Evolutionary conservation across 2,888 invertebrate genomes (phyloP), one percentile per base, ranked within the genome.

Genomic region (Steromphala cineraria): DNA sequence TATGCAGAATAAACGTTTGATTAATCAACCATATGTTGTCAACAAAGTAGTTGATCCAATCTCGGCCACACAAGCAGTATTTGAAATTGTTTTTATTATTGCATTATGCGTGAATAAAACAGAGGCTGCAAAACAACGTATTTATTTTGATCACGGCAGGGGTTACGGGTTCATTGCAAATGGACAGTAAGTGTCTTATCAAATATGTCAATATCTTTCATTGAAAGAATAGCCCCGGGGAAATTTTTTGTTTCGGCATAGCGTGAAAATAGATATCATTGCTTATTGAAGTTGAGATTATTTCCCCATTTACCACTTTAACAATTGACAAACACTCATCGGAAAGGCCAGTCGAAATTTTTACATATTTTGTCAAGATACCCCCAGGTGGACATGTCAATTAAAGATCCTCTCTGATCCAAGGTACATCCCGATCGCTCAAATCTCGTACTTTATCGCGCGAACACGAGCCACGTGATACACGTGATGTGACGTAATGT

Each of bases 301-400:
- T 28, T 62, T 62, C 62, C 24, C 62, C 28, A 62, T 62, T 62
- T 62, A 62, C 24, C 62, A 15, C 62, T 62, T 62, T 62, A 24
- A 62, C 24, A 24, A 28, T 8, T 13, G 62, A 62, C 62, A 62
- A 62, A 28, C 62, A 24, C 62, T 28, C 24, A 4, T 17, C 71
- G 31, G 36, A 31, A n/a, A 71, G 3, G 28, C 36, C 36, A 28
- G 36, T 36, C 28, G 24, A 71, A 36, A 19, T 31, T 36, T 19
- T 36, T 71, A 71, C 36, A 71, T 71, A 71, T 71, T 71, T 31
- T 71, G 71, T 71, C 40, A 71, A 71, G 5, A 71, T 19, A 71
- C 36, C 71, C 71, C 5, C n/a, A 40, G 71, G 71, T n/a, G 10
- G 40, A 71, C 19, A 36, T 40, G 24, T 71, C 71, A 71, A 71